Conservation (phyloP, 2,888 invertebrate genomes). For the Perithous albicinctus region DNA sequence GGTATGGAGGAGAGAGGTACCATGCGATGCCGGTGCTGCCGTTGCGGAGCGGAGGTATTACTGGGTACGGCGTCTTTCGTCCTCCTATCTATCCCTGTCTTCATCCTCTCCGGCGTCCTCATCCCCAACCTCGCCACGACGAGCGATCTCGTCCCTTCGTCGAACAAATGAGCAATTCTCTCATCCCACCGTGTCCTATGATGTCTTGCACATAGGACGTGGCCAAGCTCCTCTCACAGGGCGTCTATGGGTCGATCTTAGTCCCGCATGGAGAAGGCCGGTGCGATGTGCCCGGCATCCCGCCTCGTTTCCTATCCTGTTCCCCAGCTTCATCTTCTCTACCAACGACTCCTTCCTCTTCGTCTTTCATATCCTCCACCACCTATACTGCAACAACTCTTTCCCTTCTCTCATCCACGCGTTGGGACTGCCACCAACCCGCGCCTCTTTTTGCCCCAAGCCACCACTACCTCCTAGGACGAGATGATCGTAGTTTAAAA, state of each 20-base stretch:
- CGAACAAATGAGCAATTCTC: slow-evolving; percentile 84
- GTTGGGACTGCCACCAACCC: slow-evolving; percentile 26
- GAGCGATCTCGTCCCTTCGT: slow-evolving; percentile 77
- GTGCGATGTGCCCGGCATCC: slow-evolving; percentile 31
- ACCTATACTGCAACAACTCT: slow-evolving; percentile 43
- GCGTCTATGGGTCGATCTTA: slow-evolving; percentile 79
- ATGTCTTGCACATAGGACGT: slow-evolving; percentile 82
- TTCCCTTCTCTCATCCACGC: slow-evolving; percentile 51
- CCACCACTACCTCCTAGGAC: slow-evolving; percentile 50
- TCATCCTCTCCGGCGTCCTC: slow-evolving; percentile 75
- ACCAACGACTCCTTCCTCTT: slow-evolving; percentile 68
- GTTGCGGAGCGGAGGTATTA: slow-evolving; percentile 81
- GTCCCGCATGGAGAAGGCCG: slow-evolving; percentile 17
- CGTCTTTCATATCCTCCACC: slow-evolving; percentile 65
- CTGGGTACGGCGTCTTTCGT: slow-evolving; percentile 68
- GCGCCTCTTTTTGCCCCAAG: not conserved
- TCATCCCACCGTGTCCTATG: slow-evolving; percentile 82
- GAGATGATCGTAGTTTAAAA: slow-evolving; percentile 84
- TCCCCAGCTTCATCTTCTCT: slow-evolving; percentile 24
- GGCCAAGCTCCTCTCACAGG: slow-evolving; percentile 72
- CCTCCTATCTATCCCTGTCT: slow-evolving; percentile 12
- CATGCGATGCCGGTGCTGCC: slow-evolving; percentile 42
- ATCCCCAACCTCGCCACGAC: slow-evolving; percentile 30
- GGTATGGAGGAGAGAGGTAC: slow-evolving; percentile 38
- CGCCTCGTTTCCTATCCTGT: slow-evolving; percentile 32